phyloP scores from a whole-genome alignment of 2,888 invertebrate genomes.

The Caenorhabditis virilis region DNA sequence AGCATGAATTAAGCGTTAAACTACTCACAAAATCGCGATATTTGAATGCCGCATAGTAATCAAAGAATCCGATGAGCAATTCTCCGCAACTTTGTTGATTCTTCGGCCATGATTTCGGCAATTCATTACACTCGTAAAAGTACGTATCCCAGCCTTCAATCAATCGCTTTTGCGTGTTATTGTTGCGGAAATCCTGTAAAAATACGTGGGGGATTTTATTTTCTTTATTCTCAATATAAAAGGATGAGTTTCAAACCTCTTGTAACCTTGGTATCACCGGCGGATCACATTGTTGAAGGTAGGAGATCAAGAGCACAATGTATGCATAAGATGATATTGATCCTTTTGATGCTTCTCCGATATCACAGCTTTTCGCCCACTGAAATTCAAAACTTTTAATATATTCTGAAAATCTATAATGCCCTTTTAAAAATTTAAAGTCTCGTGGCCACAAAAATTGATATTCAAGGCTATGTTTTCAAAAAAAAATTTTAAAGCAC shows the following conservation, averaged over 20 bases:
- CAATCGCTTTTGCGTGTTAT: slow-evolving; percentile 33
- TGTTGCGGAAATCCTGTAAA: slow-evolving; percentile 21
- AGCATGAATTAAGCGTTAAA: no score
- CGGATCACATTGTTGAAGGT: slow-evolving; percentile 72
- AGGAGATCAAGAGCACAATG: slow-evolving; percentile 74
- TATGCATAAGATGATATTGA: slow-evolving; percentile 76
- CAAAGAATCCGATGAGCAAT: slow-evolving; percentile 66
- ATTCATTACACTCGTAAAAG: slow-evolving; percentile 69
- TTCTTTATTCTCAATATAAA: neutral
- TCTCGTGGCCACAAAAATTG: no score
- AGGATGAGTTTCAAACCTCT: slow-evolving; percentile 70
- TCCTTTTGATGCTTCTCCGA: slow-evolving; percentile 75
- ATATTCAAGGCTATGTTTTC: no score
- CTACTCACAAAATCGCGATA: slow-evolving; percentile 35
- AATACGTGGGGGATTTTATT: no score
- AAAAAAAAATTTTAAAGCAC: no score
- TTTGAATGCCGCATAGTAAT: slow-evolving; percentile 72
- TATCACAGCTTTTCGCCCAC: slow-evolving; percentile 72
- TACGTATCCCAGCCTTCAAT: slow-evolving; percentile 74
- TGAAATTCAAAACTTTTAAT: slow-evolving; percentile 52
- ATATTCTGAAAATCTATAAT: no score
- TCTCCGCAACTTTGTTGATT: slow-evolving; percentile 42
- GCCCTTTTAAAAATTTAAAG: no score
- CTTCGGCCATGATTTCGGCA: slow-evolving; percentile 16
- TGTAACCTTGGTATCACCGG: slow-evolving; percentile 75